Percentiles rank a stretch among this genome's conserved stretches.
Evolutionary conservation across 2,888 invertebrate genomes (phyloP).

Genomic region (Baronia brevicornis): DNA sequence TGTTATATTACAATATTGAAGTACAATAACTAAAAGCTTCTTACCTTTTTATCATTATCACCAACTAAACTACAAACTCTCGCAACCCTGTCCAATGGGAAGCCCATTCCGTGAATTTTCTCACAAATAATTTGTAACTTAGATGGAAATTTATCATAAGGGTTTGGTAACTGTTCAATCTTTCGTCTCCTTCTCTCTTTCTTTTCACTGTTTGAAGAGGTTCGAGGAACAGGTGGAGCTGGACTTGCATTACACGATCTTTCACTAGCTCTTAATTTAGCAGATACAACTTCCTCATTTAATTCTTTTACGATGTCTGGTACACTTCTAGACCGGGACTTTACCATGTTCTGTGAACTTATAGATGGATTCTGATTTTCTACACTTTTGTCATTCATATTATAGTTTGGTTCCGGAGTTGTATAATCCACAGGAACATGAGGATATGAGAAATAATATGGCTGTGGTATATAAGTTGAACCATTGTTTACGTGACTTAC

Average conservation of each 20-base stretch:
- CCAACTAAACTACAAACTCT: conserved; percentile 87
- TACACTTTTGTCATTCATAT: conserved; percentile 22
- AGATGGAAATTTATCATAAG: conserved; percentile 54
- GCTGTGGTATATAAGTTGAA: conserved; percentile 49
- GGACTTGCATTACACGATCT: conserved; percentile 72
- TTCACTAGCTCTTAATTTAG: conserved; percentile 65
- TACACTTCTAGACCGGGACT: conserved; percentile 78
- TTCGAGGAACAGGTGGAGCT: conserved; percentile 38
- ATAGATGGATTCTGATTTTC: conserved; percentile 24
- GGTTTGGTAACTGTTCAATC: conserved; percentile 51
- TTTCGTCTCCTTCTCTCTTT: conserved; percentile 40
- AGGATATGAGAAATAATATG: conserved; percentile 55
- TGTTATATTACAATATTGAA: not conserved
- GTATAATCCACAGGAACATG: conserved; percentile 42
- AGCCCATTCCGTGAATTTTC: conserved; percentile 91
- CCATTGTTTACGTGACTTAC: conserved; percentile 35
- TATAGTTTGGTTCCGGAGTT: conserved; percentile 26
- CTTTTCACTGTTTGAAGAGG: conserved; percentile 33
- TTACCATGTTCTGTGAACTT: conserved; percentile 38
- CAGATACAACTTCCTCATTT: conserved; percentile 77
- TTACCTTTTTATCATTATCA: conserved; percentile 88
- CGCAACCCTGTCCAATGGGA: conserved; percentile 86
- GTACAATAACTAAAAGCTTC: conserved; percentile 14
- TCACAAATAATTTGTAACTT: conserved; percentile 80
- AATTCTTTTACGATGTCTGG: conserved; percentile 85